Percentiles rank a stretch among this genome's conserved stretches.
phyloP scores from a whole-genome alignment of 1,140 invertebrate species.

The Akabosia matsudoensis region DNA sequence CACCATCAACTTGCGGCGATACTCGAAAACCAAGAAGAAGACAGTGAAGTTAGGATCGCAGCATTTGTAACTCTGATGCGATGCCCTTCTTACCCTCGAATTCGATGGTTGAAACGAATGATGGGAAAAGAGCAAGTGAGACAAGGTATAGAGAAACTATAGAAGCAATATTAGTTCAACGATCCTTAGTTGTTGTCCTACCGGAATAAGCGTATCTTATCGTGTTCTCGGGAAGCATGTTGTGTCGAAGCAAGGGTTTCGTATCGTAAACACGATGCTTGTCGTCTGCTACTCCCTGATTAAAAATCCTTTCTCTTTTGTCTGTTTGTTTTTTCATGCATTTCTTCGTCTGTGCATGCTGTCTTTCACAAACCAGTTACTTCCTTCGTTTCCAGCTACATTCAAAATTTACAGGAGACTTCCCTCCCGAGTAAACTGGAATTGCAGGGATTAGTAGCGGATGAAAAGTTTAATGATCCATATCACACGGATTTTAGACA shows the following conservation, averaged over 20 bases:
- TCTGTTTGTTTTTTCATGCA: neutral
- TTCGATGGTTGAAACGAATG: constrained; percentile 68
- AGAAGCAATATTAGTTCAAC: neutral
- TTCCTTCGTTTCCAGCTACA: constrained; percentile 88
- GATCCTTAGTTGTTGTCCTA: too few species aligned
- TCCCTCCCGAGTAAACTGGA: constrained; percentile 75
- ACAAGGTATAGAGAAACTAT: constrained; percentile 61
- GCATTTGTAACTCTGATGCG: constrained; percentile 85
- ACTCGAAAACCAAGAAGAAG: constrained; percentile 67
- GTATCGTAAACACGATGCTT: too few species aligned
- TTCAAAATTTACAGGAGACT: constrained; percentile 78
- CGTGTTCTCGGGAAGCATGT: too few species aligned
- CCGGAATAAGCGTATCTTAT: too few species aligned
- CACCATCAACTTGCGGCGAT: constrained; percentile 59
- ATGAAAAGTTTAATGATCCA: constrained; percentile 66
- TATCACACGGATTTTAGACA: constrained; percentile 78
- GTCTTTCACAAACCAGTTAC: constrained; percentile 63
- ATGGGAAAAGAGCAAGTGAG: constrained; percentile 76
- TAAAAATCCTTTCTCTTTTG: neutral
- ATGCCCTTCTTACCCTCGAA: constrained; percentile 73
- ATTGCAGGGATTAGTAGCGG: constrained; percentile 75
- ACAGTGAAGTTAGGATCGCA: constrained; percentile 79
- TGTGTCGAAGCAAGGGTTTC: too few species aligned
- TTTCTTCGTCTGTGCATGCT: too few species aligned
- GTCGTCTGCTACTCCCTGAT: neutral